These are phyloP conservation scores for Philantomba maxwellii DNA, from an alignment of 2,113 vertebrate species.

Conservation along the genomic window DNA sequence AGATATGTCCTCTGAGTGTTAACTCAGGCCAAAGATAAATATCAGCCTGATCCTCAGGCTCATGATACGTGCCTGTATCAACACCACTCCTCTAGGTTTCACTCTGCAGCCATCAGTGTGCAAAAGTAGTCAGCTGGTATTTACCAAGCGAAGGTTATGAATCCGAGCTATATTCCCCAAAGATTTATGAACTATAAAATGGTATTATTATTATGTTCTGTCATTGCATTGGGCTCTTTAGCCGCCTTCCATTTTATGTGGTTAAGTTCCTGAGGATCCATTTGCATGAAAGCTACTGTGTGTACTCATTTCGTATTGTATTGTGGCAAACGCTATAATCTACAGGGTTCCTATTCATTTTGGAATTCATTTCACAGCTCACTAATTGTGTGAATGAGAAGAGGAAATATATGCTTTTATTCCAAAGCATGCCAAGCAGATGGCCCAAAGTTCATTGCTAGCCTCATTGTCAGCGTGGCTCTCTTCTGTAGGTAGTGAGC, in stretches of 20 bases:
- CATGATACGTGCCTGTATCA: not conserved
- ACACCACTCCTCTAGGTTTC: not conserved
- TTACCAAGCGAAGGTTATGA: conserved; percentile 21
- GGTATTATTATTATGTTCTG: not conserved
- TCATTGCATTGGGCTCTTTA: not conserved
- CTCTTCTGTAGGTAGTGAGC: conserved; percentile 46
- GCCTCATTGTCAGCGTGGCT: conserved; percentile 33
- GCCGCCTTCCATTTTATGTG: conserved; percentile 69
- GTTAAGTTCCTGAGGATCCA: conserved; percentile 69
- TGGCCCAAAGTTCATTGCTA: conserved; percentile 67
- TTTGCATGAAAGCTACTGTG: conserved; percentile 72
- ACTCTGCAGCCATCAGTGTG: not conserved
- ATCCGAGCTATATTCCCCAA: not conserved
- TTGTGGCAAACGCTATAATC: conserved; percentile 74
- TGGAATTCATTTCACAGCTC: conserved; percentile 84
- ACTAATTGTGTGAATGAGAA: conserved; percentile 80
- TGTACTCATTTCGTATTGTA: conserved; percentile 73
- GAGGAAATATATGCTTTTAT: conserved; percentile 74
- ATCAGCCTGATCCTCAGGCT: not conserved
- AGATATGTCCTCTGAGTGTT: not conserved
- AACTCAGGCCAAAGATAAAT: not conserved
- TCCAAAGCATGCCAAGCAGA: conserved; percentile 75
- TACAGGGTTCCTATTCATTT: conserved; percentile 79
- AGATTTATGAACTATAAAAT: conserved; percentile 38
- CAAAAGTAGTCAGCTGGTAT: not conserved